Conservation (phyloP, 2,888 invertebrate genomes). For the Nemurella pictetii region DNA sequence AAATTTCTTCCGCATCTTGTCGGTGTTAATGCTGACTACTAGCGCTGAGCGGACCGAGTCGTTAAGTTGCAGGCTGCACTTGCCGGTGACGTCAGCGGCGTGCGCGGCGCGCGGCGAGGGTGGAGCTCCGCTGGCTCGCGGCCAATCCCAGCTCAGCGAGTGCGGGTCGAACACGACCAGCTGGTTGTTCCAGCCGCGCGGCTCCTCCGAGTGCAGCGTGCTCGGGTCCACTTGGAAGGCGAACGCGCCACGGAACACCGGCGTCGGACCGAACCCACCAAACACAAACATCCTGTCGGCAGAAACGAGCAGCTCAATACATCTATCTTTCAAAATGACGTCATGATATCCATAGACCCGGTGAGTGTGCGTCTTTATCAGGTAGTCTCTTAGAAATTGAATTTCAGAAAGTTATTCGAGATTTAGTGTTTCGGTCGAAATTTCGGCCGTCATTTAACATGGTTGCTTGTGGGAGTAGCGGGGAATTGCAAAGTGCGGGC, state of each 20-base stretch:
- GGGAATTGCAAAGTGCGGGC: not conserved
- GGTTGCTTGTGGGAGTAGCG: too few species aligned
- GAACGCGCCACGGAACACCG: constrained; percentile 29
- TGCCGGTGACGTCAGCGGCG: constrained; percentile 48
- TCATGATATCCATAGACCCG: too few species aligned
- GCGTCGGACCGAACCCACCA: constrained; percentile 47
- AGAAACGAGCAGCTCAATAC: too few species aligned
- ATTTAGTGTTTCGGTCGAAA: too few species aligned
- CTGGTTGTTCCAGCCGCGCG: constrained; percentile 50
- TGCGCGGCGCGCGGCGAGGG: constrained; percentile 55
- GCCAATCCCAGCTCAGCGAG: constrained; percentile 46
- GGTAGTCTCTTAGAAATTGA: too few species aligned
- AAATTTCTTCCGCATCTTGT: too few species aligned
- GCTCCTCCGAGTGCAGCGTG: constrained; percentile 29
- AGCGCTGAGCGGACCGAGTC: too few species aligned
- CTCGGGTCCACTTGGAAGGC: constrained; percentile 37
- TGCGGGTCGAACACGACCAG: constrained; percentile 47
- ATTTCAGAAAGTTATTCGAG: too few species aligned
- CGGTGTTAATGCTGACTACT: too few species aligned
- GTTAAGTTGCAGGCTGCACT: not conserved
- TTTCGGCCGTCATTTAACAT: too few species aligned
- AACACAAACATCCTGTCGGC: constrained; percentile 47
- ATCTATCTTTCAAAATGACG: too few species aligned
- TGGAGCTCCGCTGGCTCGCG: constrained; percentile 47
- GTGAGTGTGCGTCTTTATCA: too few species aligned